A percentile compares a stretch with the other conserved stretches of the same genome.
These are phyloP conservation scores for Atta colombica DNA, from an alignment of 1,140 invertebrate species.

Conservation along the genomic window DNA sequence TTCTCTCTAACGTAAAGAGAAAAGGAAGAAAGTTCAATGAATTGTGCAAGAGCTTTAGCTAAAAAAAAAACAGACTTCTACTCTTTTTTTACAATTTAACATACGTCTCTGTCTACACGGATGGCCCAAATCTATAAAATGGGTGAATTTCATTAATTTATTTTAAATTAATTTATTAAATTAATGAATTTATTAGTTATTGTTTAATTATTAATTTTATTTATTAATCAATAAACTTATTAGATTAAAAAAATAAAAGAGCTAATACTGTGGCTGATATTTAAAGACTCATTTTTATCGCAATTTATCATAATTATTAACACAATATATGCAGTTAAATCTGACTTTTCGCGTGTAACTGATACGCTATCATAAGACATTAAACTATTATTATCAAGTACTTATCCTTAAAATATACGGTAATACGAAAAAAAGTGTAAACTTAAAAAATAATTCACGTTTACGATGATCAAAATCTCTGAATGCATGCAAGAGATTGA, in stretches of 20 bases:
- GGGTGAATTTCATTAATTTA: too few species aligned
- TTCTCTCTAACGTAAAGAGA: too few species aligned
- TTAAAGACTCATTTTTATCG: not conserved
- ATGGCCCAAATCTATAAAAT: too few species aligned
- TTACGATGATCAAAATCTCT: not conserved
- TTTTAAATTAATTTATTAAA: too few species aligned
- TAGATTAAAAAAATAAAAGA: not conserved
- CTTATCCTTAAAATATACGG: not conserved
- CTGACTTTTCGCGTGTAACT: not conserved
- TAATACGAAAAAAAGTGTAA: not conserved
- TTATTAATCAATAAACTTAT: not conserved
- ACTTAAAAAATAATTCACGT: not conserved
- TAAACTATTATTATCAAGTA: not conserved
- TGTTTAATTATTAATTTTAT: too few species aligned
- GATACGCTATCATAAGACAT: not conserved
- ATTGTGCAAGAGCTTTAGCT: too few species aligned
- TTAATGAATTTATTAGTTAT: too few species aligned
- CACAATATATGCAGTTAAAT: not conserved
- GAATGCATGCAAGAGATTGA: constrained; percentile 6
- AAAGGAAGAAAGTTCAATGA: too few species aligned
- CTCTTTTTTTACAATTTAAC: too few species aligned
- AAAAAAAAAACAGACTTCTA: too few species aligned
- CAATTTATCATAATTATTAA: not conserved
- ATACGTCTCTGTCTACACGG: too few species aligned
- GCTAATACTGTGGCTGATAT: not conserved